These are phyloP conservation scores for Laspeyria flexula DNA, from an alignment of 2,888 invertebrate species.

Conservation along the genomic window DNA sequence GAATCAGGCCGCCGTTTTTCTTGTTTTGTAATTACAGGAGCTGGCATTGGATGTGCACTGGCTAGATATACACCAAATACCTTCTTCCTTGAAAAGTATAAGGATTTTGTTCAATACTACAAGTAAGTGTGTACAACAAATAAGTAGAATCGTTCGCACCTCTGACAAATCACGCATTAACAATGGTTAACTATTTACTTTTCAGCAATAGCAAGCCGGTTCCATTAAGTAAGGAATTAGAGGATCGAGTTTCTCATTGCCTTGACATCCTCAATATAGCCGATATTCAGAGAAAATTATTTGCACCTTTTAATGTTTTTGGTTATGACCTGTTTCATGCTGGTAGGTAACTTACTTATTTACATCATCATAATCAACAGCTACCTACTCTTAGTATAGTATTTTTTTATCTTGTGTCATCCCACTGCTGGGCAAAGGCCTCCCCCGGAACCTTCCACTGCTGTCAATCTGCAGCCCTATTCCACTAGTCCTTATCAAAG, in stretches of 20 bases:
- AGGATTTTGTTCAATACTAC: slow-evolving; percentile 88
- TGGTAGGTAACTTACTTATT: slow-evolving; percentile 73
- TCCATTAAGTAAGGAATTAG: slow-evolving; percentile 80
- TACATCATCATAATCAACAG: no score
- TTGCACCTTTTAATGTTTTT: slow-evolving; percentile 89
- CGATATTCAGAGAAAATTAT: slow-evolving; percentile 74
- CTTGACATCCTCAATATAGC: slow-evolving; percentile 86
- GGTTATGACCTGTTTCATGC: slow-evolving; percentile 91
- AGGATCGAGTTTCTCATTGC: slow-evolving; percentile 84
- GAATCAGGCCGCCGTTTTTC: slow-evolving; percentile 82
- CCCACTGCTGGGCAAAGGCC: no score
- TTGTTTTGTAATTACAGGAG: slow-evolving; percentile 74
- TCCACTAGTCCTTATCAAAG: no score
- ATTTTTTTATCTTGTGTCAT: no score
- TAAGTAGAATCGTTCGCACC: no score
- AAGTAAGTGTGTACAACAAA: slow-evolving; percentile 64
- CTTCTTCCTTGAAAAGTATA: slow-evolving; percentile 86
- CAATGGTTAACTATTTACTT: neutral
- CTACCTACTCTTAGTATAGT: no score
- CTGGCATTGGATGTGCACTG: slow-evolving; percentile 78
- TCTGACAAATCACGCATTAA: no score
- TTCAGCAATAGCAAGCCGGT: slow-evolving; percentile 87
- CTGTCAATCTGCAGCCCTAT: no score
- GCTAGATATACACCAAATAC: slow-evolving; percentile 87
- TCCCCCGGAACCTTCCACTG: no score